Conservation (phyloP, 1,140 invertebrate genomes). For the Lepidotrigona ventralis region DNA sequence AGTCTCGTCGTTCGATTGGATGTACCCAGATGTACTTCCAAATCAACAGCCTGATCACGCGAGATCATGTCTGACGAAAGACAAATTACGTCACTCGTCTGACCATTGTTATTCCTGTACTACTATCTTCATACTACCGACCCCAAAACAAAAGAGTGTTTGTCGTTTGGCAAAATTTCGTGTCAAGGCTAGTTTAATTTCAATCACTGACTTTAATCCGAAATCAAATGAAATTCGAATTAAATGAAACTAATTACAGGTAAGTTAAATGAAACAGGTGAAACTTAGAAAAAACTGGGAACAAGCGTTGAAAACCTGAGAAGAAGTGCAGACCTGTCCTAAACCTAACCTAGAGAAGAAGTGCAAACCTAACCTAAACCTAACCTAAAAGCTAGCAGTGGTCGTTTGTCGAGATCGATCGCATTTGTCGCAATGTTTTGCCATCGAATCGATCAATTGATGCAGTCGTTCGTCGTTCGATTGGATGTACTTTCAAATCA, state of each 20-base stretch:
- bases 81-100: neutral
- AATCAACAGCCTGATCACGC: neutral
- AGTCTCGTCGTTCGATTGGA: neutral
- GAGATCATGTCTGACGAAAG: neutral
- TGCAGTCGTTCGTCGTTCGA: neutral
- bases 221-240: no score
- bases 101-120: neutral
- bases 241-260: no score
- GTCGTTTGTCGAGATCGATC: neutral
- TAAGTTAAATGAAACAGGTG: no score
- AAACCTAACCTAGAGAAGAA: no score
- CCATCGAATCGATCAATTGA: neutral
- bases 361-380: no score
- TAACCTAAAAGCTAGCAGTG: constrained; percentile 17
- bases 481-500: neutral
- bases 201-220: no score
- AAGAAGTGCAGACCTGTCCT: no score
- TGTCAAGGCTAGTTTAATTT: no score
- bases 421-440: constrained; percentile 25
- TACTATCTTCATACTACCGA: neutral
- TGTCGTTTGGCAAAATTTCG: neutral
- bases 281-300: no score
- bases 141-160: neutral
- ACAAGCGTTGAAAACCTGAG: no score
- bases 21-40: neutral